Evolutionary conservation across 2,113 vertebrate genomes (phyloP).

Genomic region (Gallinago paraguaiae): DNA sequence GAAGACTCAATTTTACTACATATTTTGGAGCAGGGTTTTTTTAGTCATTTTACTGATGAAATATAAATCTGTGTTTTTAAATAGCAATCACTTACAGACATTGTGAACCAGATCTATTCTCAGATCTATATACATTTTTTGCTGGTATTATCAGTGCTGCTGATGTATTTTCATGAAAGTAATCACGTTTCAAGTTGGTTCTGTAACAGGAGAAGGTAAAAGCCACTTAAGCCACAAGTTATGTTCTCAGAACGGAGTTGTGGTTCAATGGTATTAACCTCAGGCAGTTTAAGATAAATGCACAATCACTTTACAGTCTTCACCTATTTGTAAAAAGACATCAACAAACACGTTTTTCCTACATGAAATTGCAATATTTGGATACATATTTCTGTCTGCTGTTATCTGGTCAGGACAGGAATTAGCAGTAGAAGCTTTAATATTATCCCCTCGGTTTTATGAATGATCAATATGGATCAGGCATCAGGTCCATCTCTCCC

Average conservation of each 20-base stretch:
- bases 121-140: background rate
- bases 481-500: background rate
- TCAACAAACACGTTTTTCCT: background rate
- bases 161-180: background rate
- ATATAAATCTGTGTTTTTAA: background rate
- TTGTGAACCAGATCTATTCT: background rate
- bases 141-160: background rate
- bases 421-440: background rate
- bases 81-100: background rate
- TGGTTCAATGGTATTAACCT: background rate
- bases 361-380: background rate
- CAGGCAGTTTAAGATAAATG: background rate
- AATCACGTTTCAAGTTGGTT: background rate
- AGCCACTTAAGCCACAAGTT: background rate
- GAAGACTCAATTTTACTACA: background rate
- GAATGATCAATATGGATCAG: fast-evolving
- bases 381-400: background rate
- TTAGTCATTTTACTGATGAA: background rate
- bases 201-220: background rate
- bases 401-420: background rate
- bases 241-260: background rate
- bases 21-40: background rate
- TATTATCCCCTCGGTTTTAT: background rate
- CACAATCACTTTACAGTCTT: background rate
- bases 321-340: background rate